Conservation (phyloP, 2,113 vertebrate genomes). For the Apaloderma vittatum region DNA sequence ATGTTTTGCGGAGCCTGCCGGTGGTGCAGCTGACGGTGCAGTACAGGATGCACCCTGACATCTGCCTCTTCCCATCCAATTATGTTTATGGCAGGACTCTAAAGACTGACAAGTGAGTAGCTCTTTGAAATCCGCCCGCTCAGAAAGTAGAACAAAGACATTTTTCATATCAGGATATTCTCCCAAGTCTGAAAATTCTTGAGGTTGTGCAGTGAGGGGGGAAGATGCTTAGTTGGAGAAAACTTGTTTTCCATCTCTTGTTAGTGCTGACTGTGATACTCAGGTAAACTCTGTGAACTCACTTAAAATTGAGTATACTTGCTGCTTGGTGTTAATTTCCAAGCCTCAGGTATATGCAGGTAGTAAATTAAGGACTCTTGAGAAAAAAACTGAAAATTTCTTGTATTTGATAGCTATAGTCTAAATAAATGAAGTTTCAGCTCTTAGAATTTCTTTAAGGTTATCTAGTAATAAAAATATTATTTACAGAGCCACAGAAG, state of each 20-base stretch:
- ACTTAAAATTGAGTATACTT: background rate
- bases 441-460: background rate
- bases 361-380: background rate
- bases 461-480: slow-evolving; percentile 1
- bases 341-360: background rate
- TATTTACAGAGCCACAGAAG: slow-evolving; percentile 75
- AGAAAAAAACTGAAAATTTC: background rate
- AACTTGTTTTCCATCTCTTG: background rate
- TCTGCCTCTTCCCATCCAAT: slow-evolving; percentile 88
- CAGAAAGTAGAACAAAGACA: too few relatives aligned
- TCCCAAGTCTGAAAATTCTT: background rate
- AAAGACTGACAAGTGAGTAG: slow-evolving; percentile 80
- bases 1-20: background rate
- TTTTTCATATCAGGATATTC: background rate
- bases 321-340: background rate
- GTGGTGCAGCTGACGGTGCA: slow-evolving; percentile 82
- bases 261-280: background rate
- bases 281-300: background rate
- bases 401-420: background rate
- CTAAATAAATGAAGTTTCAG: background rate
- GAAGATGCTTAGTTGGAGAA: background rate
- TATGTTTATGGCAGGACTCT: slow-evolving; percentile 82
- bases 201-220: background rate
- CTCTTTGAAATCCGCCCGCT: too few relatives aligned
- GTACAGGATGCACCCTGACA: slow-evolving; percentile 91